These are phyloP conservation scores for Bugulina stolonifera DNA, from an alignment of 2,888 invertebrate genomes.

Conservation along the genomic window DNA sequence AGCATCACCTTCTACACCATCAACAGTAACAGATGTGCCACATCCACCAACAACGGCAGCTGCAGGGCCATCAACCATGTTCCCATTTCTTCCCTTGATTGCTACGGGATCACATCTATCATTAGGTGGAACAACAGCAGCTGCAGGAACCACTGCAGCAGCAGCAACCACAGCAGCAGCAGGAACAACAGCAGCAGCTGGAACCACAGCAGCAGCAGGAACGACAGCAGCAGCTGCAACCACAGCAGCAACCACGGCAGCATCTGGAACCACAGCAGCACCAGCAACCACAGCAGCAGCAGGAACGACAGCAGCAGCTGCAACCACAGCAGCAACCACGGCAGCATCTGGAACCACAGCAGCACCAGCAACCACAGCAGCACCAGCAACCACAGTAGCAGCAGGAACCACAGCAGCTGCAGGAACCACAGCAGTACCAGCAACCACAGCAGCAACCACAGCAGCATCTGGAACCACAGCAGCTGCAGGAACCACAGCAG, in stretches of 20 bases:
- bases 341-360: background rate
- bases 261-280: background rate
- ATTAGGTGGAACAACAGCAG: background rate
- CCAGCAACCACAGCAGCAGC: background rate
- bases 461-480: background rate
- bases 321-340: background rate
- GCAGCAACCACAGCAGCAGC: background rate
- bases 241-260: background rate
- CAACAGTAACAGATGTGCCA: background rate
- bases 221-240: background rate
- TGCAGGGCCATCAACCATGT: background rate
- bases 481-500: background rate
- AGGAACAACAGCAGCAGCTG: background rate
- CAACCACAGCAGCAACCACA: background rate
- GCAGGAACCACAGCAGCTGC: background rate
- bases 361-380: background rate
- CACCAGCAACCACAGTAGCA: background rate
- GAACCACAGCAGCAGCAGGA: background rate
- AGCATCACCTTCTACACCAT: background rate
- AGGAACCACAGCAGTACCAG: background rate
- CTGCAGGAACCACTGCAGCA: background rate
- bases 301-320: background rate
- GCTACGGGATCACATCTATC: background rate
- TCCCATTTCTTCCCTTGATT: background rate
- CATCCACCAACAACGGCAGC: background rate